phyloP scores from a whole-genome alignment of 2,113 vertebrate genomes.

The Oreotrochilus melanogaster region DNA sequence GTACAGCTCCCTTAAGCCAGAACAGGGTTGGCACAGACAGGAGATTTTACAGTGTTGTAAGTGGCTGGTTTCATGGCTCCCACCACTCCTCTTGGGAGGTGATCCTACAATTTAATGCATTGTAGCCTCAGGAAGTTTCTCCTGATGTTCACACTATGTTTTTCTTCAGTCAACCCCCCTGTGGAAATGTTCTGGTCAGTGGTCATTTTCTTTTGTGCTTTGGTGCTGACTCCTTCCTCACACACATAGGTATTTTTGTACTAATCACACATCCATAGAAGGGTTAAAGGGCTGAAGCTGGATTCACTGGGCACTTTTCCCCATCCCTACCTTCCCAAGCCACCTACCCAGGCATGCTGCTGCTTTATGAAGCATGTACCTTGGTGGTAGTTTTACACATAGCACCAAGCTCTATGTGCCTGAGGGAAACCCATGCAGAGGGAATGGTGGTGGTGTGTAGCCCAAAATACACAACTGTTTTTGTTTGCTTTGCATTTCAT shows the following conservation, averaged over 20 bases:
- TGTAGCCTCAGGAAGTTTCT: neutral
- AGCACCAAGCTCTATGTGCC: rapidly evolving
- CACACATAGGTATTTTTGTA: rapidly evolving
- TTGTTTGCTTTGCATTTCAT: neutral
- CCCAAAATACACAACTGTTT: neutral
- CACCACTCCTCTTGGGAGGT: neutral
- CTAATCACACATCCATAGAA: neutral
- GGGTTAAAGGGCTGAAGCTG: neutral
- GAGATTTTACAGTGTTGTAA: neutral
- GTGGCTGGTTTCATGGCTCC: slow-evolving; percentile 26
- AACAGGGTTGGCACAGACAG: neutral
- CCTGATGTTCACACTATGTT: neutral
- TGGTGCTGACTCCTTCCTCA: neutral
- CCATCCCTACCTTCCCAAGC: neutral
- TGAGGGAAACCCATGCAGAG: neutral
- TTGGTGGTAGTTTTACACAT: neutral
- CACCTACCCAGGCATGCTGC: neutral
- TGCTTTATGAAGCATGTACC: neutral
- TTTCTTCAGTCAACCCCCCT: neutral
- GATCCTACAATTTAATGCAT: slow-evolving; percentile 13
- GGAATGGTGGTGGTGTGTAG: rapidly evolving
- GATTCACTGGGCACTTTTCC: neutral
- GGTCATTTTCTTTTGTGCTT: neutral
- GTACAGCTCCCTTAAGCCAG: neutral
- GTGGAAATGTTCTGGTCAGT: neutral